These are phyloP conservation scores for Aeoliscus strigatus DNA, from an alignment of 2,797 vertebrate genomes.

Conservation along the genomic window DNA sequence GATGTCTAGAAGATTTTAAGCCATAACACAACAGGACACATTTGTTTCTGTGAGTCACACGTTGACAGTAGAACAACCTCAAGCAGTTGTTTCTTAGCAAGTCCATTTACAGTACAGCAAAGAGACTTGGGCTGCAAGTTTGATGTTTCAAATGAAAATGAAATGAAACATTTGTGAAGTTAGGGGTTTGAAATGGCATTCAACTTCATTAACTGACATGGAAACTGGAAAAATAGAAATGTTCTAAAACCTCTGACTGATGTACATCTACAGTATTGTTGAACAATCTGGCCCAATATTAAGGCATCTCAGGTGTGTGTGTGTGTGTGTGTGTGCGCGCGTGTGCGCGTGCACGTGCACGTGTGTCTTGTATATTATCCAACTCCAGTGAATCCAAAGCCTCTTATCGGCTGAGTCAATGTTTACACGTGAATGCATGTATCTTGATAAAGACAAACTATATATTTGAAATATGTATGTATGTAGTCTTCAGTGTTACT, in stretches of 20 bases:
- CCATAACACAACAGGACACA: no score
- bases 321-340: conserved; percentile 8
- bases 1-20: no score
- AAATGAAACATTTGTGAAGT: no score
- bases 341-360: conserved; percentile 5
- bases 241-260: neutral
- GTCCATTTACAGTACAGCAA: no score
- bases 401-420: conserved; percentile 59
- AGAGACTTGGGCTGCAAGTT: no score
- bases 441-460: conserved; percentile 29
- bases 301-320: conserved; percentile 69
- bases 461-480: conserved; percentile 46
- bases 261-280: conserved; percentile 52
- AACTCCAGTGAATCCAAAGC: conserved; percentile 55
- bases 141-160: no score
- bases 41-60: no score
- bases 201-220: no score
- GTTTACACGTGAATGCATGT: conserved; percentile 66
- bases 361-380: conserved; percentile 31
- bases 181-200: no score
- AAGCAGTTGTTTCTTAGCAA: no score
- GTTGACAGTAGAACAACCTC: no score
- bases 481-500: conserved; percentile 33
- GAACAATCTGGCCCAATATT: conserved; percentile 63
- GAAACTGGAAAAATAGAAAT: no score